Conservation (phyloP, 2,113 vertebrate genomes). For the Bos indicus region DNA sequence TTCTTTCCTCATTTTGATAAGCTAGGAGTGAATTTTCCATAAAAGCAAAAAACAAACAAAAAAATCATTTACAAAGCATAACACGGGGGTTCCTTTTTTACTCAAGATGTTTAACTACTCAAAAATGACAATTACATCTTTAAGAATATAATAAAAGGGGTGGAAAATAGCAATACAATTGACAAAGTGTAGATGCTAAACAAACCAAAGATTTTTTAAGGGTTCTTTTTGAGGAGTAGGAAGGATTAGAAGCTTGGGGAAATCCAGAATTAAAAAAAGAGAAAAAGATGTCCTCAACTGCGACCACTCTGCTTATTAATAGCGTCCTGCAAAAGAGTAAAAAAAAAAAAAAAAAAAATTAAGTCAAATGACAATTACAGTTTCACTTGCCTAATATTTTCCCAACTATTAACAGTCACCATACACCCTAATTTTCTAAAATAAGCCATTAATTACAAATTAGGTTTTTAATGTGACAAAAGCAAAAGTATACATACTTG, state of each 20-base stretch:
- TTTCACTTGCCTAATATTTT: background rate
- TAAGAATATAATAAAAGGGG: slow-evolving; percentile 77
- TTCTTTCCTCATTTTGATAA: slow-evolving; percentile 69
- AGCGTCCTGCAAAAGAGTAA: slow-evolving; percentile 82
- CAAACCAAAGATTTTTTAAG: slow-evolving; percentile 63
- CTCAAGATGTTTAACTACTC: slow-evolving; percentile 77
- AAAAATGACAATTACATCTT: slow-evolving; percentile 81
- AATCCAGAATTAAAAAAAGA: slow-evolving; percentile 60
- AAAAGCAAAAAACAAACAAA: slow-evolving; percentile 61
- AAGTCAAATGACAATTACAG: background rate
- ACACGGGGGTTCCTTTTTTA: slow-evolving; percentile 72
- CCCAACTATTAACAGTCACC: background rate
- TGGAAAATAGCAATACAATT: slow-evolving; percentile 78
- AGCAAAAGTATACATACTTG: slow-evolving; percentile 83
- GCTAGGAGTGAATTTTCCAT: slow-evolving; percentile 66
- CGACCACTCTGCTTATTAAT: slow-evolving; percentile 75
- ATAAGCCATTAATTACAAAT: background rate
- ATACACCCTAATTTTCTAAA: background rate
- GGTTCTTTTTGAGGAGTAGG: slow-evolving; percentile 41
- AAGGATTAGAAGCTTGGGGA: slow-evolving; percentile 62
- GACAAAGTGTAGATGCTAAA: slow-evolving; percentile 75
- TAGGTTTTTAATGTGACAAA: background rate
- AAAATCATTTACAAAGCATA: slow-evolving; percentile 73
- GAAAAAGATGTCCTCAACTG: slow-evolving; percentile 59
- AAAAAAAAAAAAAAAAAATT: background rate